Conservation (phyloP, 1,140 invertebrate genomes). For the Lepidurus packardi region DNA sequence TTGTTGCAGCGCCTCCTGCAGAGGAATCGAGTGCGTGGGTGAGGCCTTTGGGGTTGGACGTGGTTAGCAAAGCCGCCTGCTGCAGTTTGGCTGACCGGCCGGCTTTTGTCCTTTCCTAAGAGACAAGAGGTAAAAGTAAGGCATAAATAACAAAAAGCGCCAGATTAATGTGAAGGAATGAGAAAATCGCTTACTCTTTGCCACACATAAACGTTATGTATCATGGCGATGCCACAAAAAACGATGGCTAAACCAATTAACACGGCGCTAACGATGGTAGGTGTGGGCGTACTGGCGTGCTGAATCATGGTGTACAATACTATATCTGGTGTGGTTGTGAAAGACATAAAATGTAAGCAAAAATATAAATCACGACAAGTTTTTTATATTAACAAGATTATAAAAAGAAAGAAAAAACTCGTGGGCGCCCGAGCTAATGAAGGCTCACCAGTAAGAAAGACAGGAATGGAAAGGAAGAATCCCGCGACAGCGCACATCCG, state of each 20-base stretch:
- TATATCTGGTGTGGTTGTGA: conserved; percentile 60
- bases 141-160: not conserved
- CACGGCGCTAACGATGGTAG: conserved; percentile 79
- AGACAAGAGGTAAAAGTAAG: not conserved
- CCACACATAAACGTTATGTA: conserved; percentile 91
- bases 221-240: conserved; percentile 85
- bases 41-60: conserved; percentile 41
- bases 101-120: conserved; percentile 57
- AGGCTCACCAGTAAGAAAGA: conserved; percentile 77
- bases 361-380: too few species aligned
- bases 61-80: conserved; percentile 37
- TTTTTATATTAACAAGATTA: not conserved
- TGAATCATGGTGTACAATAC: conserved; percentile 87
- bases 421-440: not conserved
- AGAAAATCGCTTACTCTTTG: conserved; percentile 62
- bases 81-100: conserved; percentile 43
- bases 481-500: conserved; percentile 84
- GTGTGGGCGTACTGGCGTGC: conserved; percentile 70
- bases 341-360: conserved; percentile 17
- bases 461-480: conserved; percentile 88
- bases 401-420: not conserved
- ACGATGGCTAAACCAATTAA: conserved; percentile 82
- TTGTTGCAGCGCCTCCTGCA: conserved; percentile 50
- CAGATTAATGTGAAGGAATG: not conserved
- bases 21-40: conserved; percentile 38